Percentiles rank a stretch among this genome's conserved stretches.
These are phyloP conservation scores for Venturia canescens DNA, from an alignment of 1,140 invertebrate species.

Conservation along the genomic window DNA sequence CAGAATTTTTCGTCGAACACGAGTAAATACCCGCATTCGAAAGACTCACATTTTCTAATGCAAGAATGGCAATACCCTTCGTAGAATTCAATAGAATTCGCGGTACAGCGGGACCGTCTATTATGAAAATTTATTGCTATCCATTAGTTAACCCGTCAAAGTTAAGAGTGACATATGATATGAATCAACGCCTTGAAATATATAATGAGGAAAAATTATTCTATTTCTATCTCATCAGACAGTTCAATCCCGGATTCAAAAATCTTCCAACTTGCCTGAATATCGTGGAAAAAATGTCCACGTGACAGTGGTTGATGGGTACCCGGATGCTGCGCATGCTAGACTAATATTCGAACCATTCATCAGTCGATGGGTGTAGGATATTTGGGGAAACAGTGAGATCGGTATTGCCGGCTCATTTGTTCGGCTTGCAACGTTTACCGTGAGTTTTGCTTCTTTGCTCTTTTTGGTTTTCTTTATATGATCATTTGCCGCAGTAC, in stretches of 20 bases:
- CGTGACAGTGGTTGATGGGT: slow-evolving; percentile 75
- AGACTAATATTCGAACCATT: slow-evolving; percentile 73
- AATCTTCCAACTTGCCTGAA: slow-evolving; percentile 59
- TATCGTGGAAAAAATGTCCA: slow-evolving; percentile 78
- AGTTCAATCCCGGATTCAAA: too few relatives aligned
- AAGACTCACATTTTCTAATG: slow-evolving; percentile 72
- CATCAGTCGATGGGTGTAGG: slow-evolving; percentile 67
- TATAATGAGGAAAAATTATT: too few relatives aligned
- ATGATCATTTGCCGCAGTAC: slow-evolving; percentile 74
- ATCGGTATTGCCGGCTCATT: slow-evolving; percentile 54
- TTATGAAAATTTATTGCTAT: neutral
- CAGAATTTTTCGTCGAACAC: slow-evolving; percentile 75
- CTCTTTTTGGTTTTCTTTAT: slow-evolving; percentile 77
- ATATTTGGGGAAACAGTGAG: slow-evolving; percentile 69
- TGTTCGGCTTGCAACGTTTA: slow-evolving; percentile 64
- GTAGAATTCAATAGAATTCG: slow-evolving; percentile 71
- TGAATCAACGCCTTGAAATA: too few relatives aligned
- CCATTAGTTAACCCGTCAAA: neutral
- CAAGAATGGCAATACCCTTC: slow-evolving; percentile 71
- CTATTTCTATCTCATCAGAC: too few relatives aligned
- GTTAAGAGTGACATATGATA: neutral
- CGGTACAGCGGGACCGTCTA: slow-evolving; percentile 37
- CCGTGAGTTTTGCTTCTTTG: slow-evolving; percentile 74
- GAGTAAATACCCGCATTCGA: slow-evolving; percentile 79
- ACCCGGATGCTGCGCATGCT: slow-evolving; percentile 79